Evolutionary conservation across 2,113 vertebrate species (phyloP).

Genomic region (Hippocampus mohnikei): DNA sequence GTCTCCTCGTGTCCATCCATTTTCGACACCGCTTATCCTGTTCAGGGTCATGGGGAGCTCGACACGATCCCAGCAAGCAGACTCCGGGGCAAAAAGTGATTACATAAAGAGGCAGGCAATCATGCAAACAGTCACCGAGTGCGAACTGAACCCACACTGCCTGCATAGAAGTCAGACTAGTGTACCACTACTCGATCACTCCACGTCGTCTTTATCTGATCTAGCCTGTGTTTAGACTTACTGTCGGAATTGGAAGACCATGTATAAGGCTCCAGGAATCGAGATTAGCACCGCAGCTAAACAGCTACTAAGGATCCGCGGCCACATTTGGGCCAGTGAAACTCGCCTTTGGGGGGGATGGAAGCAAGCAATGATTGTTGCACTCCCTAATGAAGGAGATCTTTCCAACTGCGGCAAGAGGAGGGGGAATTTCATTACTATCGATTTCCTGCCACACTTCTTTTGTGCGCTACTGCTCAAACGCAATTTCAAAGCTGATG

Average conservation of each 20-base stretch:
- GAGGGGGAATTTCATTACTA: neutral
- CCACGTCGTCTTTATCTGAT: too few species aligned
- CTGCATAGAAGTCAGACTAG: too few species aligned
- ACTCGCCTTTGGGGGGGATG: neutral
- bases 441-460: neutral
- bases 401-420: neutral
- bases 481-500: neutral
- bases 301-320: neutral
- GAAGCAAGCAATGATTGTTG: conserved; percentile 3
- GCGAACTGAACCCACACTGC: neutral
- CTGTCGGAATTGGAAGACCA: neutral
- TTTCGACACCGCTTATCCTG: neutral
- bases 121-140: neutral
- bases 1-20: neutral
- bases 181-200: too few species aligned
- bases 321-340: neutral
- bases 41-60: neutral
- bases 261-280: neutral
- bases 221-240: too few species aligned
- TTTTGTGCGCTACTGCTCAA: neutral
- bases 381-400: conserved; percentile 10
- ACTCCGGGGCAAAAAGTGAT: neutral
- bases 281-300: neutral
- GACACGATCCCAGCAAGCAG: neutral
- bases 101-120: neutral